phyloP scores from a whole-genome alignment of 2,113 vertebrate species.

The Salvelinus fontinalis region DNA sequence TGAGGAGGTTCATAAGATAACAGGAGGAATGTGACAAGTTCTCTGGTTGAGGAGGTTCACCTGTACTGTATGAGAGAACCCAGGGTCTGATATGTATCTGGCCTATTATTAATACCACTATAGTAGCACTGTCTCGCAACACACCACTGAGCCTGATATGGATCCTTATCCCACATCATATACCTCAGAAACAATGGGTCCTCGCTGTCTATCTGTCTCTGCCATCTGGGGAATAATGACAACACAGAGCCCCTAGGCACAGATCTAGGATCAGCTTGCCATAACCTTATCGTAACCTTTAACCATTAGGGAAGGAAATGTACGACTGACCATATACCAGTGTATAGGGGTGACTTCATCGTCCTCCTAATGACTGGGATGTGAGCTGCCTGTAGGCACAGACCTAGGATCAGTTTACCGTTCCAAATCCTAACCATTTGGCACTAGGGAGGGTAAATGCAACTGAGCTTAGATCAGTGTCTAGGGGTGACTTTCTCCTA shows the following conservation, averaged over 20 bases:
- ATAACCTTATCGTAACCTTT: constrained; percentile 20
- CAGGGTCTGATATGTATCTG: constrained; percentile 60
- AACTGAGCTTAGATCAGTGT: too few relatives aligned
- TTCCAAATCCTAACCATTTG: too few relatives aligned
- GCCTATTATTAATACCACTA: constrained; percentile 44
- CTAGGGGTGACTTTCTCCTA: too few relatives aligned
- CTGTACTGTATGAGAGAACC: constrained; percentile 40
- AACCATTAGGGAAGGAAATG: background rate
- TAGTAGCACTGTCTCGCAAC: constrained; percentile 41
- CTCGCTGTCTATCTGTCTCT: constrained; percentile 6
- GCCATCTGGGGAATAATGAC: constrained; percentile 44
- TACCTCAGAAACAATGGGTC: constrained; percentile 29
- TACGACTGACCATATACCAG: too few relatives aligned
- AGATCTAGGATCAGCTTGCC: constrained; percentile 22
- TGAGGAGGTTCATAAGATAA: constrained; percentile 46
- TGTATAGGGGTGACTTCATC: too few relatives aligned
- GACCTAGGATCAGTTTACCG: too few relatives aligned
- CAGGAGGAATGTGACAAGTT: constrained; percentile 56
- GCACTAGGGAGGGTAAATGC: too few relatives aligned
- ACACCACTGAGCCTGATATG: constrained; percentile 49
- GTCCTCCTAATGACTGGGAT: too few relatives aligned
- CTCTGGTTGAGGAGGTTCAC: constrained; percentile 40
- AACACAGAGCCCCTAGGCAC: background rate
- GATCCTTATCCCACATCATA: constrained; percentile 45
- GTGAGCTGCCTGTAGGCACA: too few relatives aligned